phyloP scores from a whole-genome alignment of 2,888 invertebrate genomes.

The Tipula helvola region DNA sequence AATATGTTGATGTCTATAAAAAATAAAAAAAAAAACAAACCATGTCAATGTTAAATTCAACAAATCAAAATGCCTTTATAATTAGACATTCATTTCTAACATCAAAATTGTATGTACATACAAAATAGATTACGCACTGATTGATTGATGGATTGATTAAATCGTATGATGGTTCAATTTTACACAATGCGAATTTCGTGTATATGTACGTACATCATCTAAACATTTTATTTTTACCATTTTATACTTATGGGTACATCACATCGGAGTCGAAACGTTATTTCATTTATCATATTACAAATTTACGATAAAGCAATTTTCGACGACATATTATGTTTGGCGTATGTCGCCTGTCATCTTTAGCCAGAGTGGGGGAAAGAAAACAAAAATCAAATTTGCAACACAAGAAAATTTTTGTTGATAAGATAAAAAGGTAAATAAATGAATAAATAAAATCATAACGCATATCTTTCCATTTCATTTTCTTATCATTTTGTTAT shows the following conservation, averaged over 20 bases:
- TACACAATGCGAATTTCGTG: background rate
- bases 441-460: background rate
- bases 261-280: background rate
- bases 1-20: background rate
- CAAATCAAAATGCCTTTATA: slow-evolving; percentile 4
- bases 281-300: background rate
- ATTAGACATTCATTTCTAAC: background rate
- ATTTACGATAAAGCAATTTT: background rate
- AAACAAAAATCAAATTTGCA: background rate
- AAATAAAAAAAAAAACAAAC: background rate
- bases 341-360: background rate
- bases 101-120: background rate
- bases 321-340: background rate
- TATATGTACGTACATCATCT: background rate
- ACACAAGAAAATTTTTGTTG: background rate
- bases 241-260: background rate
- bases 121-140: background rate
- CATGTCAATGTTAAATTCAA: background rate
- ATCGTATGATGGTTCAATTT: slow-evolving; percentile 4
- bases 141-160: slow-evolving; percentile 4
- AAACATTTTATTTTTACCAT: background rate
- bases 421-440: background rate
- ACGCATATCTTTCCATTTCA: background rate
- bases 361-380: background rate
- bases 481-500: background rate